Evolutionary conservation across 2,113 vertebrate species (phyloP).

Genomic region (Sylvicapra grimmia): DNA sequence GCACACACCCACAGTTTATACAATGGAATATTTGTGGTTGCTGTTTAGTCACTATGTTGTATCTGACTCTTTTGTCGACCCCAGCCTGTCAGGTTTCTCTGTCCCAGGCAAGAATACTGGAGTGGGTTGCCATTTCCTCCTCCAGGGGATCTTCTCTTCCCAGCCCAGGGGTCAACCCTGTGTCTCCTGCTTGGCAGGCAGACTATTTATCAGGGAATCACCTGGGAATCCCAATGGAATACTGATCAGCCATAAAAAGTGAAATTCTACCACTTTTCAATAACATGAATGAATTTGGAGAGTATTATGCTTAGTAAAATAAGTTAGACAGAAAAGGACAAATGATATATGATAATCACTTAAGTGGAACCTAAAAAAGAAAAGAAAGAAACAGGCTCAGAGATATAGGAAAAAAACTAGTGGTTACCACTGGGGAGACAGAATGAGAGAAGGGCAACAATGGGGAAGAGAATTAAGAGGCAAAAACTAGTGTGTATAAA

Average conservation of each 20-base stretch:
- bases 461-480: neutral
- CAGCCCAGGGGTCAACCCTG: neutral
- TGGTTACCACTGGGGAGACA: neutral
- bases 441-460: neutral
- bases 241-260: neutral
- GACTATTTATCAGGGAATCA: neutral
- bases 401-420: neutral
- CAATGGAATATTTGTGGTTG: neutral
- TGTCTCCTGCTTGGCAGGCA: neutral
- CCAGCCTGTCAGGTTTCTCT: neutral
- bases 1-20: accelerated
- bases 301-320: neutral
- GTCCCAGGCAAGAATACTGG: neutral
- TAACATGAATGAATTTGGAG: neutral
- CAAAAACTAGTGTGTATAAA: neutral
- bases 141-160: neutral
- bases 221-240: neutral
- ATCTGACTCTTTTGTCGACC: neutral
- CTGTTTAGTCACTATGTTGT: neutral
- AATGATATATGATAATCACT: neutral
- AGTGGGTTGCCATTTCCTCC: neutral
- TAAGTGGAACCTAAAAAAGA: neutral
- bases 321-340: neutral
- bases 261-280: neutral
- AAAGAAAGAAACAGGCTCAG: neutral